Evolutionary conservation across 2,797 vertebrate species (phyloP).

Genomic region (Darevskia mixta): DNA sequence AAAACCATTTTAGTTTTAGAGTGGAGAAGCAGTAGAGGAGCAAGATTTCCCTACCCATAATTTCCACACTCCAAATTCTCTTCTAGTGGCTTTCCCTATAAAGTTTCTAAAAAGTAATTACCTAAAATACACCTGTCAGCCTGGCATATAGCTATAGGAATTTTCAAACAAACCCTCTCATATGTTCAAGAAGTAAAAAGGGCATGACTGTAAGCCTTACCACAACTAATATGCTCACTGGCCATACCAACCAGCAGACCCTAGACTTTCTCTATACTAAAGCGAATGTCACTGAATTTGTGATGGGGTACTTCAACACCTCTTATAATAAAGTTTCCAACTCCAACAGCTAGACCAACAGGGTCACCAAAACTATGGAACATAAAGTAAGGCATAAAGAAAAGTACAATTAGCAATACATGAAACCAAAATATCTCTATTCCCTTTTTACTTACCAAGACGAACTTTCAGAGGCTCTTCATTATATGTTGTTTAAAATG

Average conservation of each 20-base stretch:
- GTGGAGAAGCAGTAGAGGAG: neutral
- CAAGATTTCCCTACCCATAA: neutral
- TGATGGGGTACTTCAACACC: neutral
- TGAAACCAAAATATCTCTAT: neutral
- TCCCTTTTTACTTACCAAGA: slow-evolving; percentile 69
- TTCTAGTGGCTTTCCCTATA: neutral
- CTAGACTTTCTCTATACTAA: neutral
- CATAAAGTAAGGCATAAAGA: neutral
- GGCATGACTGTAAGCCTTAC: neutral
- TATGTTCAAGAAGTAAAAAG: neutral
- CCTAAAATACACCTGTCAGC: neutral
- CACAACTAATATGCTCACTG: neutral
- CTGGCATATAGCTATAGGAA: no score
- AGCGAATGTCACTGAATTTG: neutral
- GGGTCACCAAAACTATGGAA: neutral
- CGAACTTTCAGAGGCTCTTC: slow-evolving; percentile 58
- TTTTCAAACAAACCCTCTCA: neutral
- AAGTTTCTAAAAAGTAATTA: neutral
- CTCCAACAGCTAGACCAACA: neutral
- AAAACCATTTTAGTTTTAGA: neutral
- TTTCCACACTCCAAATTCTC: neutral
- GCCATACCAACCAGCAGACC: neutral
- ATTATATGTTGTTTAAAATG: slow-evolving; percentile 56
- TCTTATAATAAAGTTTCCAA: neutral
- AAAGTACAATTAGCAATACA: neutral